phyloP scores from a whole-genome alignment of 1,140 invertebrate genomes.

The Lerema accius region DNA sequence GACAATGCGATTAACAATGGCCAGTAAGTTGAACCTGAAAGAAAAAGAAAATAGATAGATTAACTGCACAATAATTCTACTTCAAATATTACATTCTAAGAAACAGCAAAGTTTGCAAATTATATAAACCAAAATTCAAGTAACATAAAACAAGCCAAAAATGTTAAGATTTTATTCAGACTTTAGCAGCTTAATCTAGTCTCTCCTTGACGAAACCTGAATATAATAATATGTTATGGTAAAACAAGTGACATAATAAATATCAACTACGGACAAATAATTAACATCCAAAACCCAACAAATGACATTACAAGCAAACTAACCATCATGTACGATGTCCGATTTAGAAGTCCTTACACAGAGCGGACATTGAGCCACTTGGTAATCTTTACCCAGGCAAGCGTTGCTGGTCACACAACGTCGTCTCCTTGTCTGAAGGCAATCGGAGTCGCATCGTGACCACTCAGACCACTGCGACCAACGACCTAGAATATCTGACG shows the following conservation, averaged over 20 bases:
- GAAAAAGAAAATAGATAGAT: too few relatives aligned
- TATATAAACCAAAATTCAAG: too few relatives aligned
- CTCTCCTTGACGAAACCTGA: too few relatives aligned
- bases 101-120: too few relatives aligned
- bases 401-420: constrained; percentile 88
- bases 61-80: too few relatives aligned
- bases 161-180: too few relatives aligned
- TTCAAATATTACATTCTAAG: too few relatives aligned
- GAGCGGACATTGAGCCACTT: constrained; percentile 69
- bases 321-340: constrained; percentile 62
- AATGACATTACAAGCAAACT: constrained; percentile 11
- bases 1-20: constrained; percentile 66
- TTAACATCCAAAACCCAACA: neutral
- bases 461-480: constrained; percentile 96
- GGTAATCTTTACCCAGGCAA: constrained; percentile 71
- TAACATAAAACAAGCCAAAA: too few relatives aligned
- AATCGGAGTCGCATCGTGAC: constrained; percentile 94
- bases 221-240: too few relatives aligned
- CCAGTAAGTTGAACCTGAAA: constrained; percentile 73
- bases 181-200: too few relatives aligned
- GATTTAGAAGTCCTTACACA: constrained; percentile 74
- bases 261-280: constrained; percentile 17
- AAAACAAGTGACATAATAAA: too few relatives aligned
- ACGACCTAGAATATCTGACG: constrained; percentile 78
- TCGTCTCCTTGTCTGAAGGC: constrained; percentile 89